phyloP scores from a whole-genome alignment of 1,140 invertebrate genomes.

The Pararge aegeria region DNA sequence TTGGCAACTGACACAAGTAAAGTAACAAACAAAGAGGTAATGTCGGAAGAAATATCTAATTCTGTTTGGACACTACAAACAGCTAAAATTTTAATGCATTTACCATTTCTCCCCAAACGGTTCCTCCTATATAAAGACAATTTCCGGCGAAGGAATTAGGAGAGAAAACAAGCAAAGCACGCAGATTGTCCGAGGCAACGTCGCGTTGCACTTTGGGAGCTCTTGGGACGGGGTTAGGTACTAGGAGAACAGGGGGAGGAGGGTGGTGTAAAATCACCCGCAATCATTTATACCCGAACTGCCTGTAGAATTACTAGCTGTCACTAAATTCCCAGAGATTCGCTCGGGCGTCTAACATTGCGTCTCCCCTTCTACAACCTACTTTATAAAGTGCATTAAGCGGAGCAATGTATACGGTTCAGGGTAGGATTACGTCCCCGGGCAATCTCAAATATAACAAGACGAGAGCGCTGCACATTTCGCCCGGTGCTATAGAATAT shows the following conservation, averaged over 20 bases:
- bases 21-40: too few relatives aligned
- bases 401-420: constrained; percentile 32
- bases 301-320: constrained; percentile 73
- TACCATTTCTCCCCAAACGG: background rate
- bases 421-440: constrained; percentile 13
- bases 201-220: constrained; percentile 67
- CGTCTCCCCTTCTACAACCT: constrained; percentile 1
- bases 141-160: constrained; percentile 73
- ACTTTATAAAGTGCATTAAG: constrained; percentile 17
- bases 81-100: background rate
- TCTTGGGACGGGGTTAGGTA: constrained; percentile 49
- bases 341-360: constrained; percentile 25
- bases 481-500: constrained; percentile 34
- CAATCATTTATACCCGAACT: constrained; percentile 79
- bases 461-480: constrained; percentile 37
- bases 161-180: constrained; percentile 78
- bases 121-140: constrained; percentile 69
- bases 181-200: constrained; percentile 76
- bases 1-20: too few relatives aligned
- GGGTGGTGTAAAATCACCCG: constrained; percentile 76
- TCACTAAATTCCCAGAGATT: constrained; percentile 58
- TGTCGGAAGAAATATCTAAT: too few relatives aligned
- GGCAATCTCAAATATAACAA: constrained; percentile 36
- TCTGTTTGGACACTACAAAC: background rate
- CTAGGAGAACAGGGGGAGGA: constrained; percentile 35